Evolutionary conservation across 2,888 invertebrate genomes (phyloP), one percentile per base, ranked within the genome.

Genomic region (Rotaria magnacalcarata): DNA sequence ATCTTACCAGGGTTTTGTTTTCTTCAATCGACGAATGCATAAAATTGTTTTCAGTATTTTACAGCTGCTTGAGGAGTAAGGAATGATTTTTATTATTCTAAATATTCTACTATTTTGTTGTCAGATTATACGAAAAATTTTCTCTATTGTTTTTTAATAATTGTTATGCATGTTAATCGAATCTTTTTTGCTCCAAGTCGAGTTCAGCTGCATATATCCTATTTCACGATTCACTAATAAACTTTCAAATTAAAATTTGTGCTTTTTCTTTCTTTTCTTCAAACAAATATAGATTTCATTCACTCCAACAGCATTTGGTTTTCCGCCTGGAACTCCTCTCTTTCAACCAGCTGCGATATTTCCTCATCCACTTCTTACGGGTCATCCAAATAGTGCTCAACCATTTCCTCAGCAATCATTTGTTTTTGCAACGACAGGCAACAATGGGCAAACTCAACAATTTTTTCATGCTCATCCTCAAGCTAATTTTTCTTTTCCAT

Each of bases 41-140:
- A 67, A 34, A 67, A 67, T 67, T 67, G 16, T 67, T 67, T 67
- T 67, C 67, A 67, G 67, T 67, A 34, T 67, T 34, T 34, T 41
- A 67, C 27, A 67, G 67, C 67, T 67, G 67, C 67, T 67, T 67
- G 67, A 67, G 67, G 67, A 67, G 67, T 67, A 67, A 67, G 67
- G 7, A 16, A 34, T 67, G 67, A 34, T 67, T 67, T 67, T 67
- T 34, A 16, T 7, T 67, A 34, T 16, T 67, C 67, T 34, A 16
- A 67, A 34, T 67, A 7, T 34, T 67, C 67, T 67, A 27, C 67
- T 67, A 34, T 16, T 67, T 34, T 67, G 34, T 67, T 67, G 67
- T 34, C 34, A 67, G 67, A 67, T 67, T 67, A 34, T 41, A 67
- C 34, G 34, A 14, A 67, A 27, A 67, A 16, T 54, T 21, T 7